Conservation (phyloP, 2,888 invertebrate genomes). For the Drosophila cognata region DNA sequence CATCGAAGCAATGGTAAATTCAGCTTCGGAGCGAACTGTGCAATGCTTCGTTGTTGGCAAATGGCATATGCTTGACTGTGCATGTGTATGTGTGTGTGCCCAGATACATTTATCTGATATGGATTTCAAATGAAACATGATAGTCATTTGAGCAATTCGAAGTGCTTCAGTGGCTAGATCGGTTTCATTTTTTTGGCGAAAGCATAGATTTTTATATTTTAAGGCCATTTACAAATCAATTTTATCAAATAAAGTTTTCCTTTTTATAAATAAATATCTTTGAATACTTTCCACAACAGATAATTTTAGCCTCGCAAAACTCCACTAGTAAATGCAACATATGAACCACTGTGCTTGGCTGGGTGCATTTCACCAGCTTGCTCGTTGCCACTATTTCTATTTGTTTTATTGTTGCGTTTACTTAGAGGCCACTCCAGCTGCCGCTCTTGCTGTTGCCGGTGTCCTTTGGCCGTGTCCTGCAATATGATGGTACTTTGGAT, state of each 20-base stretch:
- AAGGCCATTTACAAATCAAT: not conserved
- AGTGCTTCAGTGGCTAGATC: slow-evolving; percentile 16
- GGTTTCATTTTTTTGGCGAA: not conserved
- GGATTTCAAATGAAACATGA: slow-evolving; percentile 38
- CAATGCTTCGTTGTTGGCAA: slow-evolving; percentile 22
- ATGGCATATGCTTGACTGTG: not conserved
- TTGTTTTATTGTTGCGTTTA: slow-evolving; percentile 35
- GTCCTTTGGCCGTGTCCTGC: not conserved
- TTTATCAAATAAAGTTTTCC: not conserved
- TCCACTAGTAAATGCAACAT: not conserved
- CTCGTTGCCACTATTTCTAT: slow-evolving; percentile 14
- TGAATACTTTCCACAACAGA: not conserved
- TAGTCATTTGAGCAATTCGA: slow-evolving; percentile 38
- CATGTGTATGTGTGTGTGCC: slow-evolving; percentile 5
- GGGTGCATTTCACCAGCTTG: not conserved
- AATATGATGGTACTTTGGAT: not conserved
- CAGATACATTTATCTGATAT: slow-evolving; percentile 35
- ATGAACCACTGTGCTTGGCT: slow-evolving; percentile 1
- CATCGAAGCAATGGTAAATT: slow-evolving; percentile 44
- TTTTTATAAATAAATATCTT: not conserved
- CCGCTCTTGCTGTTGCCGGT: not conserved
- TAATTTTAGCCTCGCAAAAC: not conserved
- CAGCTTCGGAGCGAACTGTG: slow-evolving; percentile 23
- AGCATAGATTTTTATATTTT: not conserved
- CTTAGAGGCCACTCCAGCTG: slow-evolving; percentile 4